Base-by-base conservation (phyloP, 2,113 vertebrate genomes). In the Limnothrissa miodon region DNA sequence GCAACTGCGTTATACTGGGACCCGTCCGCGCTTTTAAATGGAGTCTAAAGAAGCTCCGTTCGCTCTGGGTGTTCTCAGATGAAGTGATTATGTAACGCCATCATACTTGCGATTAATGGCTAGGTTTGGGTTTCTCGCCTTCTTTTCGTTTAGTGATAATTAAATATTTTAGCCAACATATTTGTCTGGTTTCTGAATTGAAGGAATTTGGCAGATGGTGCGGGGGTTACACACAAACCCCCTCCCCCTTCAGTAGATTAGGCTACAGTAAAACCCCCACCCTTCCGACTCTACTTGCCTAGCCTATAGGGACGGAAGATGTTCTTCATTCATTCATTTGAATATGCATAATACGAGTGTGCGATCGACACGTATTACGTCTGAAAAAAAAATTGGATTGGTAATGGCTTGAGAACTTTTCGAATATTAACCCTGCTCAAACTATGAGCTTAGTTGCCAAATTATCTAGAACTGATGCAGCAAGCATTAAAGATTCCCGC, bases 181-280 rank as follows among this genome's bases (percentile, higher is more conserved):
- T 80, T 46, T 0, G 66, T 45, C 51, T 62, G 53, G 48, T 88
- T 87, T 84, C 74, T 83, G 87, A 86, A 84, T 84, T 83, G 87
- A 85, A 83, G 89, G 85, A 82, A 78, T 90, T 25, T 85, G 78
- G 87, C 92, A 91, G 92, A 94, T 93, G 93, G 89, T 80, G 86
- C 45, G 59, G 85, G 82, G 86, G 79, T 42, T 13, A 79, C 83
- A 82, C 66, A 74, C 66, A 74, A 74, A 29, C 83, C 87, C 82
- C 80, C 62, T 19, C 80, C 83, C 80, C 44, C 45, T 80, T 85
- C 42, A 82, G 84, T 90, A 89, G 90, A 90, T 92, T 90, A 48
- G 46, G 46, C 46, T 48, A 90, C 53, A 82, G 88, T 83, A 74
- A 74, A 74, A 11, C 66, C 66, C 66, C 66, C 66, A 74, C 66